Percentiles rank a stretch among this genome's conserved stretches.
Conservation (phyloP, 2,113 vertebrate species). For the Mesembrinibis cayennensis region DNA sequence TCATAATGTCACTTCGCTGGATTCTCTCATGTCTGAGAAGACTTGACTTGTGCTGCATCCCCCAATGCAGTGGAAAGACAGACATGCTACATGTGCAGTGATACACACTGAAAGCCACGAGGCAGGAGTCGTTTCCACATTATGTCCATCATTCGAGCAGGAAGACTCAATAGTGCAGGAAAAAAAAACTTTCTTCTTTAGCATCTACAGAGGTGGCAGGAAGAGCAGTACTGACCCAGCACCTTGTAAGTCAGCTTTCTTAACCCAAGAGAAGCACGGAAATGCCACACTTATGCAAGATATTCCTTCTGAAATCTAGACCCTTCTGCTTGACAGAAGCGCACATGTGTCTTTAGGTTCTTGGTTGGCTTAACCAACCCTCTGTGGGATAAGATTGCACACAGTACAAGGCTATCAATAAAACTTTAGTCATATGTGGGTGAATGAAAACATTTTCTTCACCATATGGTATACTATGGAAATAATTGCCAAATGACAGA, state of each 20-base stretch:
- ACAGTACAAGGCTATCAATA: slow-evolving; percentile 7
- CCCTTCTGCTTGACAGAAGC: background rate
- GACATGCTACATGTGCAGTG: rapidly evolving
- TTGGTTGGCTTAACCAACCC: background rate
- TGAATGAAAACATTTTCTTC: slow-evolving; percentile 75
- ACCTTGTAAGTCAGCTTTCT: background rate
- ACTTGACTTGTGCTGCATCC: background rate
- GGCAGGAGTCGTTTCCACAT: background rate
- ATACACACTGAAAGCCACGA: rapidly evolving
- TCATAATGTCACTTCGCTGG: background rate
- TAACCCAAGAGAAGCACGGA: rapidly evolving
- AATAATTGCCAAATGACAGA: slow-evolving; percentile 71
- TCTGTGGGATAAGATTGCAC: background rate
- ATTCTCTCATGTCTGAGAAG: background rate
- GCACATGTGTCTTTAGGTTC: rapidly evolving
- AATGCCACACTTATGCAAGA: rapidly evolving
- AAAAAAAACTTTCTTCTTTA: background rate
- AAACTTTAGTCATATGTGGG: slow-evolving; percentile 41
- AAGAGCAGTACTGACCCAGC: background rate
- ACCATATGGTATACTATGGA: slow-evolving; percentile 57
- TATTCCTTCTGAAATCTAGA: rapidly evolving
- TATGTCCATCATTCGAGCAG: rapidly evolving
- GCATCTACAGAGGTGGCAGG: background rate
- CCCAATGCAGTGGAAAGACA: rapidly evolving
- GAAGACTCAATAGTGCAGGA: background rate